Evolutionary conservation across 2,113 vertebrate genomes (phyloP).

Genomic region (Eolophus roseicapilla): DNA sequence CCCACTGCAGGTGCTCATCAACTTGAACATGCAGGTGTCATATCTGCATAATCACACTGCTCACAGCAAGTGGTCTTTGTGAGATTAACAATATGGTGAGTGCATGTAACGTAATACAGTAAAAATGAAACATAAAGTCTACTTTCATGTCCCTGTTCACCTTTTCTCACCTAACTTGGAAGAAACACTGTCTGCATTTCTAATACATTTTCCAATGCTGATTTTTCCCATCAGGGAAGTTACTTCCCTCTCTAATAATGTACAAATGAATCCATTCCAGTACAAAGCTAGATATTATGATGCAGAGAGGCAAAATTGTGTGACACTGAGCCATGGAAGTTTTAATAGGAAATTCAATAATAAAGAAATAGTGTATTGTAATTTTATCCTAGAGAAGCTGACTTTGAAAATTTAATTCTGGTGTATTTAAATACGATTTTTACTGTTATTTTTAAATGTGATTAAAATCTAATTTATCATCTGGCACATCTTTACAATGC

Average conservation of each 20-base stretch:
- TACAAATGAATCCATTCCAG: neutral
- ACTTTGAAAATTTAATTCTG: neutral
- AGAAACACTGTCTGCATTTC: neutral
- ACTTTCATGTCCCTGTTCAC: neutral
- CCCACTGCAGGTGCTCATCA: neutral
- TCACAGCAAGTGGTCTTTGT: neutral
- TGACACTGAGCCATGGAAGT: neutral
- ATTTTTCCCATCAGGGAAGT: neutral
- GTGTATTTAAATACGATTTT: neutral
- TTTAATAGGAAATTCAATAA: neutral
- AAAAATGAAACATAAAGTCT: neutral
- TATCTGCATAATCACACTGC: neutral
- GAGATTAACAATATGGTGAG: neutral
- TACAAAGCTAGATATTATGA: neutral
- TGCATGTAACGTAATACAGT: fast-evolving
- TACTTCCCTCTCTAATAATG: neutral
- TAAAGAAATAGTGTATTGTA: neutral
- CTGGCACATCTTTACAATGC: slow-evolving; percentile 12
- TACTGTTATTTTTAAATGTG: neutral
- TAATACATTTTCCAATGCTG: neutral
- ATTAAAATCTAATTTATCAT: slow-evolving; percentile 45
- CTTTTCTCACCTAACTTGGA: neutral
- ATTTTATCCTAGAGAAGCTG: neutral
- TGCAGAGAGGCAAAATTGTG: neutral
- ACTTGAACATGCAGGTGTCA: neutral